Base-by-base conservation (phyloP, 2,113 vertebrate genomes). In the Larimichthys polyactis region DNA sequence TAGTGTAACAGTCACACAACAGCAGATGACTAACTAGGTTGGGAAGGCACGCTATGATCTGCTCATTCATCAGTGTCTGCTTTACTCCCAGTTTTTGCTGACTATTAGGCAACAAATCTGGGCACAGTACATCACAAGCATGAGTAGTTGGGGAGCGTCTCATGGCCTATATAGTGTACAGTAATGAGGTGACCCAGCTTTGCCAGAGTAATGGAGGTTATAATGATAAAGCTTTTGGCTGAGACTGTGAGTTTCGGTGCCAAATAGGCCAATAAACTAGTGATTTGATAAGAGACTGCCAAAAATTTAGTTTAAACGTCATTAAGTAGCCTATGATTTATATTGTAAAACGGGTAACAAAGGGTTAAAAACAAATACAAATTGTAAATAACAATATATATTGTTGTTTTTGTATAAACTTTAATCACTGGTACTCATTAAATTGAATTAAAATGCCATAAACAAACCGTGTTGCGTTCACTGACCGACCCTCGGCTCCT, bases 21-120 rank as follows among this genome's bases (percentile, higher is more conserved):
- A 36, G n/a, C 11, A 69, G 71, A 69, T 43, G 48, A 48, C 44
- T 87, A 88, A 86, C 73, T 81, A 77, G 64, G 85, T 70, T 86
- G 69, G 44, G 58, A 87, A 73, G 83, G 81, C 68, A 11, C 19
- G 9, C 46, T 76, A 74, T 62, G 57, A 85, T 71, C 83, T 79
- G 82, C 75, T 70, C 46, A 51, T 95, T 90, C 73, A 86, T 95
- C 95, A 94, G 27, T 80, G 91, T 91, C 86, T 62, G 73, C 71
- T 48, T 11, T 11, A 36, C 60, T 72, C n/a, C 52, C 32, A 46
- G 15, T 11, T 89, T 92, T 80, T 93, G 92, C 92, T 94, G 94
- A 95, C 90, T 87, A 72, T 83, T 78, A 55, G 15, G 81, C 81
- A 92, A 87, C 91, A 92, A 71, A 90, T 88, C 71, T 36, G 60